A percentile compares a stretch with the other conserved stretches of the same genome.
These are phyloP conservation scores for Pelochelys cantorii DNA, from an alignment of 2,797 vertebrate genomes.

Conservation along the genomic window DNA sequence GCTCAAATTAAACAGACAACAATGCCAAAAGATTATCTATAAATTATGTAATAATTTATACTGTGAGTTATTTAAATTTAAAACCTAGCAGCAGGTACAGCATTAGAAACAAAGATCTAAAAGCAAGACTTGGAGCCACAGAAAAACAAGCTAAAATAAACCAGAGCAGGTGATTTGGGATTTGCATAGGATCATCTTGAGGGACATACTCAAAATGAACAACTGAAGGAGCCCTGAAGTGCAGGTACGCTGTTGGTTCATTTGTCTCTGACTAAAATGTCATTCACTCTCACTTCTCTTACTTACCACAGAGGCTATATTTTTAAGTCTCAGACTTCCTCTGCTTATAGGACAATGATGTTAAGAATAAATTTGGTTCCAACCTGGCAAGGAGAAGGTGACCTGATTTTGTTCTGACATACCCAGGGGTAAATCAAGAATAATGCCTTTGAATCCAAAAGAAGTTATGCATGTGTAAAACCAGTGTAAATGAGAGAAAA, in stretches of 20 bases:
- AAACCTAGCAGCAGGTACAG: background rate
- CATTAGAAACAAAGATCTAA: background rate
- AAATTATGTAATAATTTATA: slow-evolving; percentile 13
- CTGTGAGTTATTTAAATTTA: background rate
- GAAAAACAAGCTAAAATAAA: background rate
- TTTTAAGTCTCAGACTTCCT: background rate
- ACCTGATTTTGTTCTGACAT: background rate
- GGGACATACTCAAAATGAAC: background rate
- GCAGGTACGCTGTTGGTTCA: background rate
- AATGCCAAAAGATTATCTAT: background rate
- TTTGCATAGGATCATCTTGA: background rate
- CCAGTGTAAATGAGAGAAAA: slow-evolving; percentile 14
- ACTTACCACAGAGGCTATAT: background rate
- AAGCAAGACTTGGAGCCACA: background rate
- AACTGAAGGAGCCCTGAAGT: background rate
- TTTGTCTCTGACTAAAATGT: background rate
- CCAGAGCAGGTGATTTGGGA: background rate
- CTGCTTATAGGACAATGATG: background rate
- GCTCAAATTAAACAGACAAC: background rate
- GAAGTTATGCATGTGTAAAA: slow-evolving; percentile 12
- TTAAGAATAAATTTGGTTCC: background rate
- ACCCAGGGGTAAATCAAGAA: background rate
- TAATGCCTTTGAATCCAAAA: slow-evolving; percentile 13
- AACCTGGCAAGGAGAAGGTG: slow-evolving; percentile 12
- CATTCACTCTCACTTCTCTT: background rate